These are phyloP conservation scores for Mystacornis crossleyi DNA, from an alignment of 2,113 vertebrate genomes.

Conservation along the genomic window DNA sequence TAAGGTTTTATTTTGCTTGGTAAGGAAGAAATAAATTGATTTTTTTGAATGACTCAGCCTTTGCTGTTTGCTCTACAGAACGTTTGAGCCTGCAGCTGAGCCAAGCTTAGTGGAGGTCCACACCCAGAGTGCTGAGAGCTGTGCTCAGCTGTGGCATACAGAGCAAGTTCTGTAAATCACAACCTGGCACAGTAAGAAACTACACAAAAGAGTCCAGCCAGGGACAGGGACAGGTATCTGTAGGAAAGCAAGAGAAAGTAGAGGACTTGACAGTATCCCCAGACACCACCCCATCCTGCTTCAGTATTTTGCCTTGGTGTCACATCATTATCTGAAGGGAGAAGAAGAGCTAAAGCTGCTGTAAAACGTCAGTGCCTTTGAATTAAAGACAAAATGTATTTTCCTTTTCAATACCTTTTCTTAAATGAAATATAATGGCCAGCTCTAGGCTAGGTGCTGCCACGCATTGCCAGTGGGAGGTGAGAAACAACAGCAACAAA, in stretches of 20 bases:
- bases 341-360: not conserved
- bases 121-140: not conserved
- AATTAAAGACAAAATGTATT: constrained; percentile 35
- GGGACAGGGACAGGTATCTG: not conserved
- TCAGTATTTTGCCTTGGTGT: not conserved
- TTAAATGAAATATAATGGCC: constrained; percentile 50
- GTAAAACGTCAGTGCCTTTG: constrained; percentile 36
- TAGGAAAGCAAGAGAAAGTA: not conserved
- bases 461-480: not conserved
- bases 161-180: not conserved
- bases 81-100: not conserved
- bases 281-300: not conserved
- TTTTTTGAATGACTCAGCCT: not conserved
- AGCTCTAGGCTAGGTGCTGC: constrained; percentile 35
- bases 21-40: not conserved
- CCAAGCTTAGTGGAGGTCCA: not conserved
- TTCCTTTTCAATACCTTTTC: constrained; percentile 26
- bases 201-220: not conserved
- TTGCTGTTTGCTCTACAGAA: not conserved
- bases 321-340: not conserved
- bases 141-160: not conserved
- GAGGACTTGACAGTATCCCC: not conserved
- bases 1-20: not conserved
- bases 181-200: not conserved
- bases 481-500: constrained; percentile 53